phyloP scores from a whole-genome alignment of 2,113 vertebrate species.

The Engraulis encrasicolus region DNA sequence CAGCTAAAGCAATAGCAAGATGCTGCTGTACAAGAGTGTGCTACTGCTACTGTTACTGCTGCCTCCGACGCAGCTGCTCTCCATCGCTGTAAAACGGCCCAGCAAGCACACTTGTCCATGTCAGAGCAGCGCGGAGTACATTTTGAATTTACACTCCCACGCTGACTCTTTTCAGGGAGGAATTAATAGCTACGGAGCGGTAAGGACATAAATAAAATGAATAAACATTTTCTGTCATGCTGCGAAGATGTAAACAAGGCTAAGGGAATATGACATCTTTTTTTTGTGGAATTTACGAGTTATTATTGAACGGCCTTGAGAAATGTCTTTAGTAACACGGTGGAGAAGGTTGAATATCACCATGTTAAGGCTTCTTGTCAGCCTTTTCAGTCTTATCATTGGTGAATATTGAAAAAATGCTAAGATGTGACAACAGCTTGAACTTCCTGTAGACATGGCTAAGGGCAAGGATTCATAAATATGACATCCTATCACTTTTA shows the following conservation, averaged over 20 bases:
- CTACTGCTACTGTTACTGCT: no score
- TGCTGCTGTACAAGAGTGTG: no score
- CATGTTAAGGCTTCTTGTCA: not conserved
- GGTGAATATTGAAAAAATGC: not conserved
- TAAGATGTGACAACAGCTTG: not conserved
- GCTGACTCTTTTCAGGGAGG: not conserved
- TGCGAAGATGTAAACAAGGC: not conserved
- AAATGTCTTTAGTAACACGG: not conserved
- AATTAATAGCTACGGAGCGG: not conserved
- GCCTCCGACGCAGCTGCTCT: no score
- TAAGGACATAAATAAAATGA: not conserved
- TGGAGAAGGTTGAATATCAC: not conserved
- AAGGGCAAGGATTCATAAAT: not conserved
- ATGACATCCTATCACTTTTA: not conserved
- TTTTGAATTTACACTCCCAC: not conserved
- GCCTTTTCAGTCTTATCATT: not conserved
- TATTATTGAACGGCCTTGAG: not conserved
- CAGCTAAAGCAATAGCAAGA: no score
- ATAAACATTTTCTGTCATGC: not conserved
- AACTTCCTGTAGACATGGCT: not conserved
- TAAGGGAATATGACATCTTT: not conserved
- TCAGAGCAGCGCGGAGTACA: not conserved
- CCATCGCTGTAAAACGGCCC: not conserved
- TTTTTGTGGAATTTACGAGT: not conserved
- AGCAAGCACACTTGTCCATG: conserved; percentile 8